A percentile compares a stretch with the other conserved stretches of the same genome.
Evolutionary conservation across 2,888 invertebrate species (phyloP).

Genomic region (Mythimna impura): DNA sequence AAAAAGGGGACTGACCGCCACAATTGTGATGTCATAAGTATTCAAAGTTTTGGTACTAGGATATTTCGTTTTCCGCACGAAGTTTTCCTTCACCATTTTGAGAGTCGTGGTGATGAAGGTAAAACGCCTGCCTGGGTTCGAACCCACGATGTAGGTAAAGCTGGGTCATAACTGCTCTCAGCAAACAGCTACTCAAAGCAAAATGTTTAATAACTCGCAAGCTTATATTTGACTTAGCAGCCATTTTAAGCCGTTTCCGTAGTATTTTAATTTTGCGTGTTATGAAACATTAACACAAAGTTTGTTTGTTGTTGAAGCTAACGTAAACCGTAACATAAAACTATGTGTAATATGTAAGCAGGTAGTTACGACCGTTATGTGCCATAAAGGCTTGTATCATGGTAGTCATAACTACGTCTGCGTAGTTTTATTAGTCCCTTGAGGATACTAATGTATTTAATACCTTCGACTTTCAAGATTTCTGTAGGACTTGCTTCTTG

Average conservation of each 20-base stretch:
- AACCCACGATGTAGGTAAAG: too few species aligned
- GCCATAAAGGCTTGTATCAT: neutral
- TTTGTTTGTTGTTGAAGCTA: conserved; percentile 18
- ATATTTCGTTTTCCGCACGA: too few species aligned
- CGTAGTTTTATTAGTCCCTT: neutral
- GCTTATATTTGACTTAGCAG: conserved; percentile 4
- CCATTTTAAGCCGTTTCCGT: conserved; percentile 4
- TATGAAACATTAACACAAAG: conserved; percentile 37
- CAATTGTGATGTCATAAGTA: too few species aligned
- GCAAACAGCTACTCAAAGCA: neutral
- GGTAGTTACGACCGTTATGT: conserved; percentile 4
- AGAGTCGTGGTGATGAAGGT: too few species aligned
- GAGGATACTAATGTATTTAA: neutral
- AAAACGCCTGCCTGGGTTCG: too few species aligned
- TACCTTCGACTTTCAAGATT: neutral
- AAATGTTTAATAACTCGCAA: neutral
- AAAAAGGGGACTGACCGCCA: too few species aligned
- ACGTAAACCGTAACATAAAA: conserved; percentile 36
- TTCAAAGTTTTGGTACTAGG: too few species aligned
- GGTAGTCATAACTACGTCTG: neutral
- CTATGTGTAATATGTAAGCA: conserved; percentile 3
- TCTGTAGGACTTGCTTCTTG: too few species aligned
- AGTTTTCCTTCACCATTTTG: too few species aligned
- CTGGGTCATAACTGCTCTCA: too few species aligned
- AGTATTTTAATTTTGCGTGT: conserved; percentile 10